These are phyloP conservation scores for Nemapogon koenigi DNA, from an alignment of 2,888 invertebrate genomes.

Conservation along the genomic window DNA sequence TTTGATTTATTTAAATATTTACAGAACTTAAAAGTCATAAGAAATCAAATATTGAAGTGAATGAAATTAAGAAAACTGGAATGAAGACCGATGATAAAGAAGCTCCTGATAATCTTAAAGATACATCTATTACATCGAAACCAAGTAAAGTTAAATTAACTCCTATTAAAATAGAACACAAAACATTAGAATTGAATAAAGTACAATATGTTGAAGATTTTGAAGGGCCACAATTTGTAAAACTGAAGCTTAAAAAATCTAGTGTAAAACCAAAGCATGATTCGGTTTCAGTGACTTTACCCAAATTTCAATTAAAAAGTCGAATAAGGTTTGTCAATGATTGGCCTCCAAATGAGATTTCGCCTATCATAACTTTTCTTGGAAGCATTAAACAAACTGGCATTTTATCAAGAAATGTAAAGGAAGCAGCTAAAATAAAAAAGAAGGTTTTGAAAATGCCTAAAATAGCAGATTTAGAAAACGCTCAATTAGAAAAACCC, in stretches of 20 bases:
- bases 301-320: conserved; percentile 74
- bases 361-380: conserved; percentile 57
- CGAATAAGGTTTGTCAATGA: conserved; percentile 67
- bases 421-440: conserved; percentile 70
- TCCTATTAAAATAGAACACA: conserved; percentile 66
- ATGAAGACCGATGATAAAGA: conserved; percentile 19
- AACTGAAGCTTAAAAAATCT: conserved; percentile 72
- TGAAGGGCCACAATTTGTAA: conserved; percentile 67
- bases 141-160: conserved; percentile 25
- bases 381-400: conserved; percentile 67
- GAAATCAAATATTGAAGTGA: no score
- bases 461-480: conserved; percentile 54
- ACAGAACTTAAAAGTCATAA: no score
- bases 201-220: conserved; percentile 65
- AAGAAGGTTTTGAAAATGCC: conserved; percentile 63
- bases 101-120: conserved; percentile 18
- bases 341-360: conserved; percentile 66
- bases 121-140: conserved; percentile 8
- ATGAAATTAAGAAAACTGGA: conserved; percentile 19
- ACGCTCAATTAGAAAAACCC: conserved; percentile 57
- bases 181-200: conserved; percentile 65
- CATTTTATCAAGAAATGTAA: conserved; percentile 71
- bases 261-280: conserved; percentile 53
- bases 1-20: not conserved
- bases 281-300: conserved; percentile 45